Evolutionary conservation across 2,113 vertebrate species (phyloP).

Genomic region (Embiotoca jacksoni): DNA sequence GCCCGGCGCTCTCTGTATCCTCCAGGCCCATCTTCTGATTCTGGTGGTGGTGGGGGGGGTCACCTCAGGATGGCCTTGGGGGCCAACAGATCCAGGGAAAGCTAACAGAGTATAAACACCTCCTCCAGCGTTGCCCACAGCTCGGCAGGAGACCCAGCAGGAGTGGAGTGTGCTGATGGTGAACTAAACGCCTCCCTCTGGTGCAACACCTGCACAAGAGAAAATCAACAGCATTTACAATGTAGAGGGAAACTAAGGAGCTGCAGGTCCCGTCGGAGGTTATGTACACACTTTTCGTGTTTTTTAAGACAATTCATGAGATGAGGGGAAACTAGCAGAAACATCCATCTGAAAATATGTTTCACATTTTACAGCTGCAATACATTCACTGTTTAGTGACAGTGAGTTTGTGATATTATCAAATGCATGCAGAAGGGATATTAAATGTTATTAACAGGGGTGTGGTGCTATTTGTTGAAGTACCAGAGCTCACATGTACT

Average conservation of each 20-base stretch:
- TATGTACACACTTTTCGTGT: neutral
- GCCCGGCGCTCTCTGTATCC: neutral
- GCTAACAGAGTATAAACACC: conserved; percentile 23
- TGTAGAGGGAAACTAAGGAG: neutral
- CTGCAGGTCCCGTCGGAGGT: too few relatives aligned
- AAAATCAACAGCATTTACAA: conserved; percentile 1
- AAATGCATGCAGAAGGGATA: neutral
- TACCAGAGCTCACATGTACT: too few relatives aligned
- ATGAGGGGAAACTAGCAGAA: neutral
- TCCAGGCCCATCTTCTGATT: conserved; percentile 14
- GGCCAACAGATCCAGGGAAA: conserved; percentile 25
- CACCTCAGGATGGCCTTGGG: conserved; percentile 30
- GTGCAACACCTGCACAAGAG: neutral
- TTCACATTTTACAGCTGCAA: neutral
- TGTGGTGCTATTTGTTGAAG: too few relatives aligned
- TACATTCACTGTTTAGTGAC: too few relatives aligned
- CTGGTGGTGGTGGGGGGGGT: conserved; percentile 2
- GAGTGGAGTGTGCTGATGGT: neutral
- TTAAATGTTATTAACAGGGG: neutral
- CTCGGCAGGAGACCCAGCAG: conserved; percentile 10
- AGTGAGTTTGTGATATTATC: neutral
- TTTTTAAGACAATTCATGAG: neutral
- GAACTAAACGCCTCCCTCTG: conserved; percentile 18
- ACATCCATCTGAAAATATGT: neutral
- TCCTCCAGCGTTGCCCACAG: conserved; percentile 31